Evolutionary conservation across 2,888 invertebrate species (phyloP).

Genomic region (Chymomyza amoena): DNA sequence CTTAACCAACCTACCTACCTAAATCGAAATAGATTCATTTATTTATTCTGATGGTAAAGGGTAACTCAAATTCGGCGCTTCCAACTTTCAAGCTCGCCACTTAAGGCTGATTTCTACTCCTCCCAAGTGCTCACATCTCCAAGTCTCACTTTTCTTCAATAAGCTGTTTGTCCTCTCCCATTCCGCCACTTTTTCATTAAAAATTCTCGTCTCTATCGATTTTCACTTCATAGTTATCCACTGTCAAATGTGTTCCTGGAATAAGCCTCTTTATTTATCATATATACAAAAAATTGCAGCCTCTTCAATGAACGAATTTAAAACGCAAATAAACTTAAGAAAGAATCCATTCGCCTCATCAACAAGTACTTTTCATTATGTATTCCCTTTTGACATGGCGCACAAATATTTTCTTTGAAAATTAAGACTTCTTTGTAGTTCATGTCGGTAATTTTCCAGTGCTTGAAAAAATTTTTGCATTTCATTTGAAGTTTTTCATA

Average conservation of each 20-base stretch:
- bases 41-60: no score
- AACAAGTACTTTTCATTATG: constrained; percentile 28
- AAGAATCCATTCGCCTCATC: not conserved
- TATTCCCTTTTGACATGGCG: constrained; percentile 10
- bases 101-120: no score
- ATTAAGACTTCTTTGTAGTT: not conserved
- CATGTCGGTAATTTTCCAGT: not conserved
- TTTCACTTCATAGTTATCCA: constrained; percentile 8
- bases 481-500: constrained; percentile 31
- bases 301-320: not conserved
- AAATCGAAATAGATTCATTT: no score
- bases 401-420: constrained; percentile 5
- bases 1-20: no score
- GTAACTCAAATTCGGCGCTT: no score
- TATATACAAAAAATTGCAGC: not conserved
- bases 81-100: no score
- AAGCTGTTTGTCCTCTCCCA: no score
- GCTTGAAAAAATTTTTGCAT: constrained; percentile 5
- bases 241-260: not conserved
- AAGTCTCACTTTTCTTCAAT: no score
- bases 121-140: no score
- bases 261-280: not conserved
- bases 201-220: not conserved
- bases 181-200: no score
- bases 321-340: constrained; percentile 6